Base-by-base conservation (phyloP, 2,888 invertebrate species). In the Lasioglossum marginatum region DNA sequence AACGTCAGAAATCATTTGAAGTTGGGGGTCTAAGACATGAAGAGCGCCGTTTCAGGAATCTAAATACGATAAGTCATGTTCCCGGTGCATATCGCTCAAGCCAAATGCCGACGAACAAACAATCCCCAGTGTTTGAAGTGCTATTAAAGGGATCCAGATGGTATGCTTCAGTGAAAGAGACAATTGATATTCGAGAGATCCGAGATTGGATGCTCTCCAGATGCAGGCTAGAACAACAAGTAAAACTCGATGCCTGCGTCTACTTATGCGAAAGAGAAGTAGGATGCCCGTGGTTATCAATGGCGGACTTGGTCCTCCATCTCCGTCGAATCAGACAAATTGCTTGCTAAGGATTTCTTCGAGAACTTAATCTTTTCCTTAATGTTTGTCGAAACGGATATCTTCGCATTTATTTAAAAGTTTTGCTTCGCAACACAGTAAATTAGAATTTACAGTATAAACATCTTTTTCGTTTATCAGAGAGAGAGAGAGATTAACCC, bases 191-290 rank as follows among this genome's bases (percentile, higher is more conserved):
- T 83, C 77, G 85, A 78, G 82, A 77, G 85, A 82, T 76, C 60
- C 77, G 34, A 66, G 79, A 87, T 90, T 90, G 89, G 89, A 90
- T 81, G 79, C 79, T 68, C 74, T 87, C 89, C 89, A 87, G 85
- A 85, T 83, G 80, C 79, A 80, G 68, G 71, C 82, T 80, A 40
- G 77, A 84, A 84, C 90, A 89, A 90, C 88, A 86, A 90, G 88
- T 86, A 66, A 77, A 82, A 77, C 71, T 79, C 73, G 71, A 66
- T 66, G 83, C 73, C 77, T 71, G 27, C 70, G 81, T 74, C 88
- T 78, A 77, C 81, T 81, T 83, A 81, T 88, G 85, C 83, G 73
- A 77, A 85, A 79, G 81, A 34, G 81, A 68, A 77, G 78, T 40
- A n/a, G 86, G 31, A 60, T 48, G 8, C 48, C n/a, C 78, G 34